Base-by-base conservation (phyloP, 2,113 vertebrate species). In the Hippocampus mohnikei region DNA sequence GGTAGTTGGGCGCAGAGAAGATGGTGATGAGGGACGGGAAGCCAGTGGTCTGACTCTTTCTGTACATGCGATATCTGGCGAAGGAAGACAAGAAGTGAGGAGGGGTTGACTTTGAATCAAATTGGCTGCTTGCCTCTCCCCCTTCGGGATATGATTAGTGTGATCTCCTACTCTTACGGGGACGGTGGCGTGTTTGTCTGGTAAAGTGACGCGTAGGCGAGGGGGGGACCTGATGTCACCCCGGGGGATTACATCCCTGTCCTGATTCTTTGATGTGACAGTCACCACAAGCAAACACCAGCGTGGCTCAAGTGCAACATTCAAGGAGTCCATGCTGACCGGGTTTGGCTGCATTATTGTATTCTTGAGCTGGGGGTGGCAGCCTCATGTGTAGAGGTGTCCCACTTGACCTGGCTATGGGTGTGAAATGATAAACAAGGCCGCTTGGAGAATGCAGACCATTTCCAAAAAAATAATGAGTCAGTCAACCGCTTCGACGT, bases 31-130 rank as follows among this genome's bases (percentile, higher is more conserved):
- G 93, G 16, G 97, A 98, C 20, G 97, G 97, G 91, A 98, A 99
- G 88, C 97, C 97, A 90, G 97, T 99, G 81, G 97, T 99, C 92
- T 99, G 97, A 91, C 96, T 98, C 93, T 98, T 98, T 93, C 96
- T 96, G 93, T 98, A 99, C 96, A 98, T 98, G 85, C 97, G 96
- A 81, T 98, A 99, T 88, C 97, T 98, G 84, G 44, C 9, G 18
- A 75, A 59, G 12, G 55, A 44, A 46, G 23, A 20, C 18, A 11
- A 27, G 48, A 61, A 2, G 21, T 2, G 62, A 33, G 58, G 68
- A 55, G 65, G 67, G 55, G 16, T 40, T 70, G 40, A 29, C 23
- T 33, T 50, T 44, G 3, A 42, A 59, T 60, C 12, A 11, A 23
- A 29, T 27, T 33, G 58, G 29, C 15, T 16, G 58, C 6, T 59